Percentiles rank a stretch among this genome's conserved stretches.
phyloP scores from a whole-genome alignment of 30 jellyfish, hydroid and myxozoan species.

The Cassiopea andromeda region DNA sequence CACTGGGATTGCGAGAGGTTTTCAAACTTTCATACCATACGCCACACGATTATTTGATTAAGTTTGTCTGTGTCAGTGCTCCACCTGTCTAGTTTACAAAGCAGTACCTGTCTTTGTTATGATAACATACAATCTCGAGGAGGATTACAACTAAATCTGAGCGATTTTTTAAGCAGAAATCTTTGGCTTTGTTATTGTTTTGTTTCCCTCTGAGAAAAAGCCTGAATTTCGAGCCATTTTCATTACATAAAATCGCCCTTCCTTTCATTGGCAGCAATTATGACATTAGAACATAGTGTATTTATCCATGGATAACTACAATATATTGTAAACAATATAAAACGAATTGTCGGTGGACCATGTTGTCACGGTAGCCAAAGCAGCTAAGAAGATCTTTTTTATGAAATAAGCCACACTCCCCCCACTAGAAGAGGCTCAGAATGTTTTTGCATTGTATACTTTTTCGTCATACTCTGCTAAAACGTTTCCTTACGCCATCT shows the following conservation, averaged over 20 bases:
- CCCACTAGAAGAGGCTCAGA: too few species aligned
- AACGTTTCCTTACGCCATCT: too few species aligned
- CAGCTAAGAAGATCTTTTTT: too few species aligned
- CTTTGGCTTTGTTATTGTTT: constrained; percentile 7
- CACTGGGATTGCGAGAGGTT: constrained; percentile 16
- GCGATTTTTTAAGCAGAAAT: constrained; percentile 1
- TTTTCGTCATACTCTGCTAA: too few species aligned
- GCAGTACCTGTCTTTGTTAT: constrained; percentile 34
- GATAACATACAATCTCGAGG: constrained; percentile 52
- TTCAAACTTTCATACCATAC: constrained; percentile 18
- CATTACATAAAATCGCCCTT: not conserved
- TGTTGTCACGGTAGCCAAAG: too few species aligned
- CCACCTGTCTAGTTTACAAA: constrained; percentile 49
- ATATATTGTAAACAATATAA: too few species aligned
- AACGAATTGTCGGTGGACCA: too few species aligned
- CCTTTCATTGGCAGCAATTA: not conserved
- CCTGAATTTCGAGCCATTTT: not conserved
- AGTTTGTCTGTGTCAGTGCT: constrained; percentile 12
- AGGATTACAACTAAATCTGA: constrained; percentile 32
- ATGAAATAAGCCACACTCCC: too few species aligned
- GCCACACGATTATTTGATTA: constrained; percentile 18
- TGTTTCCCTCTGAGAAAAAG: not conserved
- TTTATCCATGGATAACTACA: too few species aligned
- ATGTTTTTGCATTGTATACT: too few species aligned
- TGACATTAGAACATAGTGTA: too few species aligned